Conservation (phyloP, 1,140 invertebrate genomes). For the Diploscapter pachys region DNA sequence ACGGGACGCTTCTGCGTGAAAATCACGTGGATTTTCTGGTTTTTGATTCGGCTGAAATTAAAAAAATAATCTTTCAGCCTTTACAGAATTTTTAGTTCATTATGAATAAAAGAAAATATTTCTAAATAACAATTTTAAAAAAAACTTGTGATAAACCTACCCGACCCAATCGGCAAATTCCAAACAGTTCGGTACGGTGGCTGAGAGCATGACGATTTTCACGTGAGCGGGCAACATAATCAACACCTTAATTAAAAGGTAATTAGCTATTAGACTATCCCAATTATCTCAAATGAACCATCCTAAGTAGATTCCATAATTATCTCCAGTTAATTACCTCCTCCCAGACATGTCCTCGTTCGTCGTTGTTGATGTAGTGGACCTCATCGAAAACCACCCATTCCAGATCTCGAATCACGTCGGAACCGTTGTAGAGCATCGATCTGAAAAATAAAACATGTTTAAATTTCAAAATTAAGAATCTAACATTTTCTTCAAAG, state of each 20-base stretch:
- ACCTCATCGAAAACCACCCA: slow-evolving; percentile 99
- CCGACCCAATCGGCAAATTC: slow-evolving; percentile 98
- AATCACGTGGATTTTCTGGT: slow-evolving; percentile 88
- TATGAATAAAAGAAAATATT: not conserved
- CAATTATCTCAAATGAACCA: slow-evolving; percentile 24
- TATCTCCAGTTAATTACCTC: slow-evolving; percentile 68
- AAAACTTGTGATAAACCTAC: slow-evolving; percentile 53
- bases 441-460: slow-evolving; percentile 63
- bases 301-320: slow-evolving; percentile 24
- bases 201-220: slow-evolving; percentile 91
- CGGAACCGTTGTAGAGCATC: slow-evolving; percentile 92
- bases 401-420: slow-evolving; percentile 89
- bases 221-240: slow-evolving; percentile 91
- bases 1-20: slow-evolving; percentile 88
- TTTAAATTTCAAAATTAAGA: not conserved
- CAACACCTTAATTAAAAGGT: slow-evolving; percentile 60
- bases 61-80: slow-evolving; percentile 1
- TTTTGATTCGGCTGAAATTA: slow-evolving; percentile 71
- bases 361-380: slow-evolving; percentile 95
- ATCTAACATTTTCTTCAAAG: no score
- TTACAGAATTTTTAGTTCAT: no score
- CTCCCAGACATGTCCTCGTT: slow-evolving; percentile 98
- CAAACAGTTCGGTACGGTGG: slow-evolving; percentile 93
- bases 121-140: not conserved
- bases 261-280: not conserved